Percentiles rank a stretch among this genome's conserved stretches.
Evolutionary conservation across 1,140 invertebrate species (phyloP).

Genomic region (Chelonus insularis): DNA sequence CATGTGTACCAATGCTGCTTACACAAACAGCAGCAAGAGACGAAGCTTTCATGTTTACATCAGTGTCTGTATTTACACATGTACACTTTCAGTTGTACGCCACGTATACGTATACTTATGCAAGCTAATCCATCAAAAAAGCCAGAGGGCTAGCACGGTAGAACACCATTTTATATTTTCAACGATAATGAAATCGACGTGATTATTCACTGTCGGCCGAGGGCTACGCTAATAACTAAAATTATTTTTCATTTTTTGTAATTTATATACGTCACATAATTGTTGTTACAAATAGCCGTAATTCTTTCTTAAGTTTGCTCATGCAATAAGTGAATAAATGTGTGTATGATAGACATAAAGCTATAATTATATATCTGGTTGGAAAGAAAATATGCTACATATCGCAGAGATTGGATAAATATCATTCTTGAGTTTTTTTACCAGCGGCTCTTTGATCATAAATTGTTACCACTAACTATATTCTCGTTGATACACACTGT

Average conservation of each 20-base stretch:
- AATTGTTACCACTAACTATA: too few relatives aligned
- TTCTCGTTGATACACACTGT: too few relatives aligned
- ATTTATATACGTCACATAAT: slow-evolving; percentile 7
- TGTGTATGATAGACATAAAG: too few relatives aligned
- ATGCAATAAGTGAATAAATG: too few relatives aligned
- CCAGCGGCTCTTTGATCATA: too few relatives aligned
- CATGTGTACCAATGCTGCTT: background rate
- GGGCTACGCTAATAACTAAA: slow-evolving; percentile 7
- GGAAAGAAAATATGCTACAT: too few relatives aligned
- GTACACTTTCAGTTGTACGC: background rate
- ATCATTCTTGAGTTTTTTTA: too few relatives aligned
- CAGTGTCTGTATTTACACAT: slow-evolving; percentile 15
- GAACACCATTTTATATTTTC: background rate
- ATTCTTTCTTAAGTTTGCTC: too few relatives aligned
- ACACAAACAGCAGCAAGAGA: background rate
- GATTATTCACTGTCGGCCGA: slow-evolving; percentile 41
- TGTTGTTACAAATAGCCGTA: background rate
- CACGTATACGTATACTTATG: background rate
- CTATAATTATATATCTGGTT: too few relatives aligned
- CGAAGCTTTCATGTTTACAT: background rate
- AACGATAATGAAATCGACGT: slow-evolving; percentile 23
- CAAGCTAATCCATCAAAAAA: slow-evolving; percentile 6
- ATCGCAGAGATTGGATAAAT: too few relatives aligned
- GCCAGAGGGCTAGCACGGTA: background rate
- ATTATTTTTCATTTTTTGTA: slow-evolving; percentile 3